phyloP scores from a whole-genome alignment of 1,140 invertebrate genomes.

The Apis mellifera region DNA sequence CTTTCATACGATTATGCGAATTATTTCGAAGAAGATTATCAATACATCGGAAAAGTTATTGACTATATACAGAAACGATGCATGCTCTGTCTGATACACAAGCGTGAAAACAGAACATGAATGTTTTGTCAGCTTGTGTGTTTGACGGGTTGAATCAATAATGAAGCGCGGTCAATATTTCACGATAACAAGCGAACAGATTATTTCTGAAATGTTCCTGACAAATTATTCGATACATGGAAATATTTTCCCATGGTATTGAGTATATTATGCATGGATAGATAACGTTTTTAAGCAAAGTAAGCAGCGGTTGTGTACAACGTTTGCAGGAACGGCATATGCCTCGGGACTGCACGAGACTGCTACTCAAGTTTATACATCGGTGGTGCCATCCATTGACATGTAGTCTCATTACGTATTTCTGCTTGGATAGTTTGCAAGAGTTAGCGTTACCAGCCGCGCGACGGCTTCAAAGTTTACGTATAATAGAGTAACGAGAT shows the following conservation, averaged over 20 bases:
- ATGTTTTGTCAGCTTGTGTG: background rate
- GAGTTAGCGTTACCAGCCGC: slow-evolving; percentile 48
- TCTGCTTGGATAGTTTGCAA: slow-evolving; percentile 43
- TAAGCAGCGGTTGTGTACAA: background rate
- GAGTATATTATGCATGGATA: background rate
- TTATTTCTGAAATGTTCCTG: background rate
- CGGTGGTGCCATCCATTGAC: slow-evolving; percentile 57
- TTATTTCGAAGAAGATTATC: slow-evolving; percentile 39
- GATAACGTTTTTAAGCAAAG: slow-evolving; percentile 12
- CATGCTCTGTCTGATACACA: background rate
- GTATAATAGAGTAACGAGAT: slow-evolving; percentile 28
- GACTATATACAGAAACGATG: slow-evolving; percentile 10
- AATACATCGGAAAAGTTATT: slow-evolving; percentile 37
- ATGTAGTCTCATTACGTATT: slow-evolving; percentile 40
- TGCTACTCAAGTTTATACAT: slow-evolving; percentile 40
- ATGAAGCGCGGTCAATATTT: slow-evolving; percentile 34
- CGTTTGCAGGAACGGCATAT: background rate
- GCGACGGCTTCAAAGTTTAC: slow-evolving; percentile 19
- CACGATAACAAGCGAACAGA: slow-evolving; percentile 2
- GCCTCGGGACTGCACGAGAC: background rate
- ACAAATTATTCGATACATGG: background rate
- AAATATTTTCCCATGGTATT: background rate
- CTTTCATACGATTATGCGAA: slow-evolving; percentile 18
- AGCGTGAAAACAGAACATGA: background rate
- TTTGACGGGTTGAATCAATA: slow-evolving; percentile 40